A percentile compares a stretch with the other conserved stretches of the same genome.
phyloP scores from a whole-genome alignment of 2,113 vertebrate genomes.

The Todiramphus chloris region DNA sequence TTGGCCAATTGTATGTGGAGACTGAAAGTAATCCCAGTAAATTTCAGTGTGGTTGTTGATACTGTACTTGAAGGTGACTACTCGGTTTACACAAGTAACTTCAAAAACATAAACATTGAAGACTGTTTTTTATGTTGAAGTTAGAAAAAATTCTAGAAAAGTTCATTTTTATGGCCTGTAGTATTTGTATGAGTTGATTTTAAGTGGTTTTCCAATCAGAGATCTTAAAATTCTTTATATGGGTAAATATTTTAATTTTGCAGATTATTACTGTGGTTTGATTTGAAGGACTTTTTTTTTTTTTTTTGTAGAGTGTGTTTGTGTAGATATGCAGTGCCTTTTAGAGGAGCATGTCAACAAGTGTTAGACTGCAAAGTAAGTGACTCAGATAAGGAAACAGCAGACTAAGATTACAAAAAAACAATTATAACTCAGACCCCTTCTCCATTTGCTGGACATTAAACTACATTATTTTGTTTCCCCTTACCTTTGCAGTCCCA shows the following conservation, averaged over 20 bases:
- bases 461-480: neutral
- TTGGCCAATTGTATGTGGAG: neutral
- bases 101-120: neutral
- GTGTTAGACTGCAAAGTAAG: neutral
- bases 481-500: rapidly evolving
- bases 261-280: neutral
- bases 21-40: neutral
- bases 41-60: neutral
- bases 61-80: neutral
- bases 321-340: neutral
- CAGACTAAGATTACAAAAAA: neutral
- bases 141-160: neutral
- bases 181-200: neutral
- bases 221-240: neutral
- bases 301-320: neutral
- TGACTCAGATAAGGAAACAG: neutral
- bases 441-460: neutral
- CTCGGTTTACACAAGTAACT: neutral
- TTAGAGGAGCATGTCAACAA: neutral
- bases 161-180: neutral
- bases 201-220: neutral
- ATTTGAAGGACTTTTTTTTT: neutral
- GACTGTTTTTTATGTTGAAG: neutral
- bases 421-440: neutral
- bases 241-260: neutral